phyloP scores from a whole-genome alignment of 2,797 vertebrate genomes.

The Balearica regulorum region DNA sequence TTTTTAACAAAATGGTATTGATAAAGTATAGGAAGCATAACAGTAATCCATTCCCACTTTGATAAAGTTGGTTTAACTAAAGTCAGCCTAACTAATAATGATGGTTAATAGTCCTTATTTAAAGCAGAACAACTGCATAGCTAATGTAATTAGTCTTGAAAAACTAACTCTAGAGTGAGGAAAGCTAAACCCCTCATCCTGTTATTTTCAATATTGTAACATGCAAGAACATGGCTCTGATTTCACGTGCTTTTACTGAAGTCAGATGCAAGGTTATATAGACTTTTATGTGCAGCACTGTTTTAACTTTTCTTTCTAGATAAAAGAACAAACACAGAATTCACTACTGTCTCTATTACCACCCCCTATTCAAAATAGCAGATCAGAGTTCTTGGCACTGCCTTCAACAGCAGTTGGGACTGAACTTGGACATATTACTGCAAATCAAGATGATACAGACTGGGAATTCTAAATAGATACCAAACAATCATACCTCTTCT shows the following conservation, averaged over 20 bases:
- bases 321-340: constrained; percentile 87
- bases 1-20: neutral
- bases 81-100: neutral
- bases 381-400: constrained; percentile 17
- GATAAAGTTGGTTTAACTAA: neutral
- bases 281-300: neutral
- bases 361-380: constrained; percentile 80
- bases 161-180: neutral
- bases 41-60: neutral
- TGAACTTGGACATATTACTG: constrained; percentile 25
- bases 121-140: neutral
- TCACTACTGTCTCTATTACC: constrained; percentile 89
- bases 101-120: neutral
- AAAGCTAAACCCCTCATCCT: neutral
- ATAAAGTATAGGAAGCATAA: neutral
- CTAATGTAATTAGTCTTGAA: neutral
- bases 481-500: constrained; percentile 57
- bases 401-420: constrained; percentile 34
- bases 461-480: constrained; percentile 74
- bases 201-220: neutral
- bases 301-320: constrained; percentile 65
- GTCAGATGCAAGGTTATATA: neutral
- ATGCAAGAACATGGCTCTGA: neutral
- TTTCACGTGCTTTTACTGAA: neutral
- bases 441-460: constrained; percentile 42